Evolutionary conservation across 1,140 invertebrate genomes (phyloP), one percentile per base, ranked within the genome.

Genomic region (Pogonus chalceus): DNA sequence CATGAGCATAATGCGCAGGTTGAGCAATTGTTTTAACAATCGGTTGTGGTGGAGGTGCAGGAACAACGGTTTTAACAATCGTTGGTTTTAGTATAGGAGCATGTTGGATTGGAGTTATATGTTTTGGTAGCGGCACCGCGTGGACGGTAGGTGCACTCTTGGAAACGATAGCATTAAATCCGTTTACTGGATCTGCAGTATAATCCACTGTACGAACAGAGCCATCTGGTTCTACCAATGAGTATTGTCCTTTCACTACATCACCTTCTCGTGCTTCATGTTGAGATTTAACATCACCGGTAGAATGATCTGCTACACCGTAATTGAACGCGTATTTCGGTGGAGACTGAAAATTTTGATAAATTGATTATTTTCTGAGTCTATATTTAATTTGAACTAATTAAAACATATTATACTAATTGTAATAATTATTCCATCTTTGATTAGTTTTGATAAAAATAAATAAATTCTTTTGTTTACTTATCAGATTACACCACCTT

Each of bases 211-310:
- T 81, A 21, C 81, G 72, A 12, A 76, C 72, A 14, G 80, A 79
- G 46, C 82, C 81, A 57, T 84, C 82, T 12, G 82, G 75, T 58
- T 84, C 81, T n/a, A 84, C 73, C 23, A 84, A 68, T 1, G 77
- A 79, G 58, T 81, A 82, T 67, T 80, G 80, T n/a, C 81, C 81
- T 73, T 73, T 70, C 14, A 78, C 76, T 7, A 69, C 65, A 61
- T 77, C 75, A 1, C 75, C 75, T 60, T 76, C 72, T 10, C 75
- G 68, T 0, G 69, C 70, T 59, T 77, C 75, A 20, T 71, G 67
- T 59, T 77, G 75, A 10, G 61, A 70, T 54, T 76, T 77, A 2
- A 71, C 67, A 60, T 77, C 75, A 2, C 75, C 75, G 12, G 74
- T 77, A 14, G 71, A 64, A 18, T 70, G 64, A 63, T 79, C 76